Percentiles rank a stretch among this genome's conserved stretches.
These are phyloP conservation scores for Chrysolina haemoptera DNA, from an alignment of 2,888 invertebrate species.

Conservation along the genomic window DNA sequence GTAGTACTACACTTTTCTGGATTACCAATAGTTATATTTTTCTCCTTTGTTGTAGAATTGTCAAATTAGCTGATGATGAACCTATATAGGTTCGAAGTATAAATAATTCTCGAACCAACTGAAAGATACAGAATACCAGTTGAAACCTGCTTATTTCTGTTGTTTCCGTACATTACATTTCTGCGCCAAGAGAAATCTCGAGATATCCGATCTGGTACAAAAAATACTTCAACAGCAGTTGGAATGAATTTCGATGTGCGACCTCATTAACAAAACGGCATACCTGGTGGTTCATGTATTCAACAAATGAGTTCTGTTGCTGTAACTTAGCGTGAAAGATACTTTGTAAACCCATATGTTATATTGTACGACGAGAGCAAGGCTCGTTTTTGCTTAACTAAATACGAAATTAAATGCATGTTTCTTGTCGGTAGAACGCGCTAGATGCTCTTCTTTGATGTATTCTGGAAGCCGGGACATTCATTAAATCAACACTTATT, in stretches of 20 bases:
- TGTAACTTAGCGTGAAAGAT: slow-evolving; percentile 40
- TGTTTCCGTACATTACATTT: too few relatives aligned
- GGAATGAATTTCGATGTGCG: background rate
- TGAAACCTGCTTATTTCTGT: too few relatives aligned
- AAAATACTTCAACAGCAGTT: background rate
- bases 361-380: slow-evolving; percentile 37
- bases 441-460: slow-evolving; percentile 43
- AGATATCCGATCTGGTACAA: too few relatives aligned
- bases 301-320: slow-evolving; percentile 27
- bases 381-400: slow-evolving; percentile 37
- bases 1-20: too few relatives aligned
- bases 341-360: slow-evolving; percentile 43
- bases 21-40: too few relatives aligned
- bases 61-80: too few relatives aligned
- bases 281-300: slow-evolving; percentile 14
- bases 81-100: too few relatives aligned
- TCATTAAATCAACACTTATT: slow-evolving; percentile 47
- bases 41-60: too few relatives aligned
- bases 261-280: background rate
- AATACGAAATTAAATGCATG: slow-evolving; percentile 42
- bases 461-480: slow-evolving; percentile 39
- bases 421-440: slow-evolving; percentile 42
- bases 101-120: too few relatives aligned
- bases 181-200: too few relatives aligned
- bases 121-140: too few relatives aligned